Evolutionary conservation across 2,888 invertebrate genomes (phyloP), one percentile per base, ranked within the genome.

Genomic region (Agrochola circellaris): DNA sequence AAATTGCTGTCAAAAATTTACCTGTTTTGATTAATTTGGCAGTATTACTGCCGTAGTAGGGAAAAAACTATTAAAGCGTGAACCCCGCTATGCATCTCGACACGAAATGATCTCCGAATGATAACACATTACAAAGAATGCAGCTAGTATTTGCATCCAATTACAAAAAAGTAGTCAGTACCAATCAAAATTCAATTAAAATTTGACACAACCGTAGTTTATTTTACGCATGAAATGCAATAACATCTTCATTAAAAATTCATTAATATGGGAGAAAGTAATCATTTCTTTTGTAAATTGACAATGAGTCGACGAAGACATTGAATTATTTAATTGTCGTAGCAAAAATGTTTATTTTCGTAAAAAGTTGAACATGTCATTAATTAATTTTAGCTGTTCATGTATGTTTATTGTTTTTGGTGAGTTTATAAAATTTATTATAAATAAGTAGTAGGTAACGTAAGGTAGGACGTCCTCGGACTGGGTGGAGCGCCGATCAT

Each of bases 161-260:
- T 72, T 68, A 69, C 48, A 51, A 30, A 54, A 56, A 9, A 2
- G 15, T 51, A 56, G n/a, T 58, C 42, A 17, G n/a, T n/a, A 34
- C n/a, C 48, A 76, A 87, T 87, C 83, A 69, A 60, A 75, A 75
- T 54, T 6, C 56, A 80, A 87, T 87, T 69, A 62, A 54, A 68
- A 26, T 68, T 60, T 15, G 60, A 51, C 45, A 64, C 34, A 61
- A 48, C 1, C 1, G 42, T 8, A 30, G 20, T 58, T 69, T 17
- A 82, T 72, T 74, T 67, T 60, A 23, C 61, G 72, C 80, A 30
- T 84, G 82, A 77, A 74, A 74, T 48, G 38, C 54, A 30, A 70
- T 54, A 26, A 42, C 51, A 61, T 8, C 6, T 51, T 6, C 9
- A 75, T 75, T 78, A 15, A 13, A 61, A 74, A 81, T 38, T 51